Conservation (phyloP, 2,888 invertebrate genomes). For the Cheiracanthium punctorium region DNA sequence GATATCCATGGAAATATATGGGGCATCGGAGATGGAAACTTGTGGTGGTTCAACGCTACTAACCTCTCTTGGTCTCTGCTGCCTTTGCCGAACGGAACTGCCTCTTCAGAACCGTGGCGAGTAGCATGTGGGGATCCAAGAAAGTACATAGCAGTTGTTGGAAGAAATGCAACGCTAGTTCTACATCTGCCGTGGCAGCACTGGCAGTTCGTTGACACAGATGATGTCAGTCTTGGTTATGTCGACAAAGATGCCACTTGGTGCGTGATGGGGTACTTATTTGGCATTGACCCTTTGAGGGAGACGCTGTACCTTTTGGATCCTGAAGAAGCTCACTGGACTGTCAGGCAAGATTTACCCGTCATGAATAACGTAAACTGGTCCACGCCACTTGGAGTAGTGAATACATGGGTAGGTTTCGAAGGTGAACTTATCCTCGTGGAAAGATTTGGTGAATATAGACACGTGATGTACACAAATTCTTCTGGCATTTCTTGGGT, state of each 20-base stretch:
- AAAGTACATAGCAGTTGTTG: conserved; percentile 42
- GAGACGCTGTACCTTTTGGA: conserved; percentile 56
- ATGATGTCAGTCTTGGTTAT: conserved; percentile 47
- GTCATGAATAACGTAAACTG: conserved; percentile 41
- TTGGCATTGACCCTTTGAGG: conserved; percentile 36
- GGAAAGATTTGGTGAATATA: conserved; percentile 35
- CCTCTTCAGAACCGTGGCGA: conserved; percentile 45
- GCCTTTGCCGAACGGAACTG: conserved; percentile 51
- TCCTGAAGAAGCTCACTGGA: conserved; percentile 51
- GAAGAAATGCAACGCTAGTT: conserved; percentile 37
- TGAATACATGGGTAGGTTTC: conserved; percentile 37
- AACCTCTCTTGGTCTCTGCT: conserved; percentile 57
- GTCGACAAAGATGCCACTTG: conserved; percentile 50
- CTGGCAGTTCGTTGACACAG: conserved; percentile 61
- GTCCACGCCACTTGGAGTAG: conserved; percentile 34
- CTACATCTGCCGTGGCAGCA: conserved; percentile 54
- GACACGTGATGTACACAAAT: conserved; percentile 49
- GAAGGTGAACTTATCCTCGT: conserved; percentile 45
- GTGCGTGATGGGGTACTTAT: conserved; percentile 41
- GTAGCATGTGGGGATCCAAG: conserved; percentile 58
- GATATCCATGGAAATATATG: conserved; percentile 57
- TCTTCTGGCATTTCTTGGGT: conserved; percentile 52
- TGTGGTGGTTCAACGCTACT: conserved; percentile 68
- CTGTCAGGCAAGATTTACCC: conserved; percentile 32
- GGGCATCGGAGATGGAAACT: conserved; percentile 56